Conservation (phyloP, 2,888 invertebrate species). For the Bibio marci region DNA sequence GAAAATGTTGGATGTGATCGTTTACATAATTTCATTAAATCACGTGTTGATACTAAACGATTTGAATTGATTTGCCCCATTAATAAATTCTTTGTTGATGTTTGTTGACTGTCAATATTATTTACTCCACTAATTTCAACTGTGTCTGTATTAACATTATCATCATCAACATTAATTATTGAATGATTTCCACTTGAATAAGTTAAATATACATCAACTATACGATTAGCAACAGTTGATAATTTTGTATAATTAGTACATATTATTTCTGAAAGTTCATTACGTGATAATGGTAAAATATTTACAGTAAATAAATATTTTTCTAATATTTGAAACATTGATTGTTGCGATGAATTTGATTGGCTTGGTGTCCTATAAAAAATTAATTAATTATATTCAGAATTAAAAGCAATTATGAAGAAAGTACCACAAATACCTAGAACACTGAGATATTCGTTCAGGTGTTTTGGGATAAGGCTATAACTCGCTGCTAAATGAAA, state of each 20-base stretch:
- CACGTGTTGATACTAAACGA: constrained; percentile 62
- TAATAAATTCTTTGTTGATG: constrained; percentile 1
- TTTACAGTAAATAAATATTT: constrained; percentile 70
- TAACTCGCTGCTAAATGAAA: too few relatives aligned
- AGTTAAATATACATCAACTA: constrained; percentile 69
- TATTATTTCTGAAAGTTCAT: constrained; percentile 58
- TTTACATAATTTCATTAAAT: constrained; percentile 82
- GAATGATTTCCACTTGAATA: constrained; percentile 57
- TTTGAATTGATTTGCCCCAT: constrained; percentile 25
- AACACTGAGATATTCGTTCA: too few relatives aligned
- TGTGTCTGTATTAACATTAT: constrained; percentile 18
- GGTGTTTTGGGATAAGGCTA: too few relatives aligned
- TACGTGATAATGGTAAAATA: constrained; percentile 56
- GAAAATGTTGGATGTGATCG: constrained; percentile 59
- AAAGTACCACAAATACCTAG: too few relatives aligned
- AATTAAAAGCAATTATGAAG: too few relatives aligned
- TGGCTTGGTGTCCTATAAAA: neutral
- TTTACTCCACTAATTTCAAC: constrained; percentile 21
- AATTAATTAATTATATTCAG: neutral
- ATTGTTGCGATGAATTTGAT: constrained; percentile 21
- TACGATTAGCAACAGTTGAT: constrained; percentile 51
- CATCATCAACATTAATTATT: constrained; percentile 10
- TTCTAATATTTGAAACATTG: constrained; percentile 52
- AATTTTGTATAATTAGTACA: constrained; percentile 50
- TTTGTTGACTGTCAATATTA: constrained; percentile 15